These are phyloP conservation scores for Ennomos fuscantarius DNA, from an alignment of 2,888 invertebrate species.

Conservation along the genomic window DNA sequence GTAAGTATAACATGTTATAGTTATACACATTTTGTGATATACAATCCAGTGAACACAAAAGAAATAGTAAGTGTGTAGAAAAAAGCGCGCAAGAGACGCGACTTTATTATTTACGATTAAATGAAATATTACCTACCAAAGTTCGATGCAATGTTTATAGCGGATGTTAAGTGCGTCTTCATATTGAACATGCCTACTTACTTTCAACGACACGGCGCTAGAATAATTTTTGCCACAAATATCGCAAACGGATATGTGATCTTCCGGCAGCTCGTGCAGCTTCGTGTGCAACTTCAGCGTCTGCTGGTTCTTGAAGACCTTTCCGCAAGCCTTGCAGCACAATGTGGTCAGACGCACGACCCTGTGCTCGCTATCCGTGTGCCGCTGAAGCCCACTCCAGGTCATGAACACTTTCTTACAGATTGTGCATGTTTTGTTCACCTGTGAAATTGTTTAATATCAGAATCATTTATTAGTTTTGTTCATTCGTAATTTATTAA, in stretches of 20 bases:
- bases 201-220: slow-evolving; percentile 60
- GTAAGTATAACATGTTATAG: too few species aligned
- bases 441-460: slow-evolving; percentile 30
- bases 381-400: slow-evolving; percentile 67
- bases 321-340: slow-evolving; percentile 68
- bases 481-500: too few species aligned
- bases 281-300: slow-evolving; percentile 66
- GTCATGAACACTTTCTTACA: slow-evolving; percentile 73
- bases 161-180: too few species aligned
- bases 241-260: slow-evolving; percentile 65
- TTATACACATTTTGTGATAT: too few species aligned
- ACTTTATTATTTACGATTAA: too few species aligned
- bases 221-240: slow-evolving; percentile 72
- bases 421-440: slow-evolving; percentile 56
- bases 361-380: slow-evolving; percentile 65
- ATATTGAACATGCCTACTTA: slow-evolving; percentile 33
- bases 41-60: too few species aligned
- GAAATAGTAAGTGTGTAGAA: too few species aligned
- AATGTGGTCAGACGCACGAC: slow-evolving; percentile 56
- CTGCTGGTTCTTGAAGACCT: slow-evolving; percentile 64
- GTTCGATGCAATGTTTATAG: too few species aligned
- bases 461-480: too few species aligned
- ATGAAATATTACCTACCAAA: too few species aligned
- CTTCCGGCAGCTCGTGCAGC: slow-evolving; percentile 58
- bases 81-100: too few species aligned